Conservation (phyloP, 2,888 invertebrate genomes). For the Calameuta idolon region DNA sequence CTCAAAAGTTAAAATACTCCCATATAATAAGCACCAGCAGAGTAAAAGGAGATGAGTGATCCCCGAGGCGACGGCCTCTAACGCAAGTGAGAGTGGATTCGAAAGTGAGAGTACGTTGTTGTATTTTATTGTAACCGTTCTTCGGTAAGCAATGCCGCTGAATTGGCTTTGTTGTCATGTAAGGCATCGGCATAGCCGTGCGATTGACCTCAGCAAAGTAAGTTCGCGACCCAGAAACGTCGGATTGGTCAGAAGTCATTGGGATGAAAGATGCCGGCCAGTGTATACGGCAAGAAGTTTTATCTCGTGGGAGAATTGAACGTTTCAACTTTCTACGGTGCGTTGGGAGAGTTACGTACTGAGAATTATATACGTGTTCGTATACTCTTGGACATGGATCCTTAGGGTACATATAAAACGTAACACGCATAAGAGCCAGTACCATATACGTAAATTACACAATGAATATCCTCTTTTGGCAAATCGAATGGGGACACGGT, state of each 20-base stretch:
- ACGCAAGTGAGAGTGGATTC: conserved; percentile 48
- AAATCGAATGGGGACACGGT: background rate
- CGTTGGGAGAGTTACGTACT: background rate
- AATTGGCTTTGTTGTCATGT: conserved; percentile 27
- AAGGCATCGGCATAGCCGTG: background rate
- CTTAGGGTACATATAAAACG: background rate
- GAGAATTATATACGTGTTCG: background rate
- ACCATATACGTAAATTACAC: background rate
- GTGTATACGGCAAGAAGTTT: background rate
- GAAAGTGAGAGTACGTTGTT: conserved; percentile 48
- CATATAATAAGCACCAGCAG: background rate
- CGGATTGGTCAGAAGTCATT: background rate
- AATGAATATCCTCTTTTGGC: background rate
- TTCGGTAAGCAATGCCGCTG: conserved; percentile 29
- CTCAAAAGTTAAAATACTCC: background rate
- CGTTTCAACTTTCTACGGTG: background rate
- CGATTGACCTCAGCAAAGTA: background rate
- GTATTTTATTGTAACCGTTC: conserved; percentile 27
- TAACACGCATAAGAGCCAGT: background rate
- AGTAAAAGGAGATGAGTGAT: conserved; percentile 13
- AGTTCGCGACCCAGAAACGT: conserved; percentile 5
- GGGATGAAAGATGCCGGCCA: background rate
- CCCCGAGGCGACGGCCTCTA: conserved; percentile 26
- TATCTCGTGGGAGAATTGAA: background rate
- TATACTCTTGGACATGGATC: background rate